These are phyloP conservation scores for Hirtodrosophila duncani DNA, from an alignment of 2,888 invertebrate genomes.

Conservation along the genomic window DNA sequence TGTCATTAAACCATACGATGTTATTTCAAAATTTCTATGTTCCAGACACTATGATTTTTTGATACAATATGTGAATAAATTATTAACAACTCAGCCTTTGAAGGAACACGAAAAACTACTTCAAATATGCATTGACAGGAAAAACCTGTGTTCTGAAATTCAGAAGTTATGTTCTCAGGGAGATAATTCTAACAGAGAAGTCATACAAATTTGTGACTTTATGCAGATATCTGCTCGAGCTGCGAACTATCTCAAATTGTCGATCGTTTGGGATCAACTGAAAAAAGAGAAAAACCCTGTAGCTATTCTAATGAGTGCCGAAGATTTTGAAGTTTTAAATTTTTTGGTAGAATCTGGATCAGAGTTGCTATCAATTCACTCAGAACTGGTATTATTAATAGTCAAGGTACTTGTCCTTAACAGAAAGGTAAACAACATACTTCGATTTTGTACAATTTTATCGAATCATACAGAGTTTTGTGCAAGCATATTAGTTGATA, in stretches of 20 bases:
- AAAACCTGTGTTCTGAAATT: slow-evolving; percentile 82
- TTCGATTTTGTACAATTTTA: slow-evolving; percentile 40
- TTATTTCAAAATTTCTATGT: slow-evolving; percentile 96
- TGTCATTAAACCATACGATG: slow-evolving; percentile 95
- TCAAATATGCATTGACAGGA: slow-evolving; percentile 94
- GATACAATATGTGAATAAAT: slow-evolving; percentile 88
- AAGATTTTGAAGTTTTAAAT: slow-evolving; percentile 30
- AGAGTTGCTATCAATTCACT: slow-evolving; percentile 12
- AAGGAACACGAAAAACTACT: slow-evolving; percentile 94
- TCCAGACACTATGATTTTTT: slow-evolving; percentile 93
- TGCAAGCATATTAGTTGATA: slow-evolving; percentile 16
- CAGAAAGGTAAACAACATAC: slow-evolving; percentile 23
- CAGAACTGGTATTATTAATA: slow-evolving; percentile 8
- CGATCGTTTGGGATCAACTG: slow-evolving; percentile 1
- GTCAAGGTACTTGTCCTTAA: slow-evolving; percentile 14
- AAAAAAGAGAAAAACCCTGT: not conserved
- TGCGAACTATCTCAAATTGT: slow-evolving; percentile 2
- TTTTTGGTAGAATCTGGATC: slow-evolving; percentile 31
- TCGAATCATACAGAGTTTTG: slow-evolving; percentile 29
- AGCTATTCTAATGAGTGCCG: slow-evolving; percentile 2
- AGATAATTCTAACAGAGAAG: slow-evolving; percentile 1
- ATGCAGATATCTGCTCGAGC: slow-evolving; percentile 13
- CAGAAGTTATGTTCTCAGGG: slow-evolving; percentile 18
- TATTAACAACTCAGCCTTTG: slow-evolving; percentile 91
- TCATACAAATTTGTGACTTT: slow-evolving; percentile 20